A percentile compares a stretch with the other conserved stretches of the same genome.
Conservation (phyloP, 1,140 invertebrate genomes). For the Bombus breviceps region DNA sequence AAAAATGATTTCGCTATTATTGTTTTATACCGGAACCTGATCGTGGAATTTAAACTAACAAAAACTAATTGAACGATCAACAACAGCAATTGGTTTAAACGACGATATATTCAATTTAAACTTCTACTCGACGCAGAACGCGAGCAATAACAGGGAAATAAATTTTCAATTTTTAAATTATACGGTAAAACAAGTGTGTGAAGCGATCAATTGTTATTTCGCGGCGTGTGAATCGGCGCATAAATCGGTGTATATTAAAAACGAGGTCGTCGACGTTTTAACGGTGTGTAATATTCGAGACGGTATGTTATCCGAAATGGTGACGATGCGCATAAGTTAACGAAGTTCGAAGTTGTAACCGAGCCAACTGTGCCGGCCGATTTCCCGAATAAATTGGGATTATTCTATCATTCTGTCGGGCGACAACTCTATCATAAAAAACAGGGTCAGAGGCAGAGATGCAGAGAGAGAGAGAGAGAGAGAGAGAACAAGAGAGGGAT, state of each 20-base stretch:
- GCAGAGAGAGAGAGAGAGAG: background rate
- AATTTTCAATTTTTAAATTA: background rate
- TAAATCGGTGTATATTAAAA: conserved; percentile 13
- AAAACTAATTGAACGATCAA: background rate
- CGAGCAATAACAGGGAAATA: background rate
- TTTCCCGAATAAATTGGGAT: conserved; percentile 43
- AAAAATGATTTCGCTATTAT: background rate
- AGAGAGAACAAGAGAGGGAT: background rate
- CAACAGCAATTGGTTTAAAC: background rate
- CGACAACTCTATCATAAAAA: conserved; percentile 3
- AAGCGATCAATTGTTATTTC: background rate
- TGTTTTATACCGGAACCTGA: too few relatives aligned
- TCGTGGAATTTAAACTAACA: background rate
- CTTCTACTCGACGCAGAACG: background rate
- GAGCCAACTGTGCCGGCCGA: conserved; percentile 42
- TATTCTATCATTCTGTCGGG: conserved; percentile 46
- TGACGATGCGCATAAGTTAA: conserved; percentile 43
- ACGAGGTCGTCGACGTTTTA: conserved; percentile 24
- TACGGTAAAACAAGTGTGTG: too few relatives aligned
- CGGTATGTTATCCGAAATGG: conserved; percentile 1
- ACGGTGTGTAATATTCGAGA: conserved; percentile 24
- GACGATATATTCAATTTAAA: background rate
- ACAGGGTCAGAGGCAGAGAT: background rate
- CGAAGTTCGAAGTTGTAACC: conserved; percentile 43
- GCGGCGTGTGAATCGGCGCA: background rate